Base-by-base conservation (phyloP, 2,888 invertebrate genomes). In the Spialia ferax region DNA sequence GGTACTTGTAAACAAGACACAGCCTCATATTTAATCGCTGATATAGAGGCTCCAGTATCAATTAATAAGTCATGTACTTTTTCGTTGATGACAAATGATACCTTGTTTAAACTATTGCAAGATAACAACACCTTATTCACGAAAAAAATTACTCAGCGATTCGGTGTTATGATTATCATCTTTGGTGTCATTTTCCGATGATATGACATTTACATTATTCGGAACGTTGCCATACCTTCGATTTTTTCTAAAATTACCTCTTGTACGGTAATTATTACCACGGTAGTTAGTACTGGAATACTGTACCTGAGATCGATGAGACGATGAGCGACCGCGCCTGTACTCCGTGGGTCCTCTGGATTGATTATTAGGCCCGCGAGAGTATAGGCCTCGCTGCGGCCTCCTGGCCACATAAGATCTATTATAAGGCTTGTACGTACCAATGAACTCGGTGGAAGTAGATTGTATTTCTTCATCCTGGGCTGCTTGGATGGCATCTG, bases 401-500 rank as follows among this genome's bases (percentile, higher is more conserved):
- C 23, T 52, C 22, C 52, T 52, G 11, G 13, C 23, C 5, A 2
- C 13, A 22, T 52, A 13, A 23, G 2, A 52, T 11, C 38, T 6
- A 23, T 13, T 52, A 52, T 23, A 23, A 13, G 23, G 52, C 26
- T n/a, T 52, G 13, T 52, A 52, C 52, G 13, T 52, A 52, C 52
- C 52, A 0, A 52, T 52, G 7, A 52, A 10, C 23, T 55, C 29
- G 1, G 29, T 29, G 5, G 29, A 6, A 29, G 29, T 29, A 29
- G 29, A 55, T 7, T 29, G 29, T 1, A 13, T 29, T 29, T 18
- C 68, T 20, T 71, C 73, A 15, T 73, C 70, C 38, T 64, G 42
- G 1, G 70, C 70, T 8, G 65, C 70, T 10, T 67, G 69, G 2
- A 70, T 63, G 2, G 73, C 70, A 2, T 73, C 70, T 20, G 64